Evolutionary conservation across 2,113 vertebrate genomes (phyloP), one percentile per base, ranked within the genome.

Genomic region (Hiodon tergisus): DNA sequence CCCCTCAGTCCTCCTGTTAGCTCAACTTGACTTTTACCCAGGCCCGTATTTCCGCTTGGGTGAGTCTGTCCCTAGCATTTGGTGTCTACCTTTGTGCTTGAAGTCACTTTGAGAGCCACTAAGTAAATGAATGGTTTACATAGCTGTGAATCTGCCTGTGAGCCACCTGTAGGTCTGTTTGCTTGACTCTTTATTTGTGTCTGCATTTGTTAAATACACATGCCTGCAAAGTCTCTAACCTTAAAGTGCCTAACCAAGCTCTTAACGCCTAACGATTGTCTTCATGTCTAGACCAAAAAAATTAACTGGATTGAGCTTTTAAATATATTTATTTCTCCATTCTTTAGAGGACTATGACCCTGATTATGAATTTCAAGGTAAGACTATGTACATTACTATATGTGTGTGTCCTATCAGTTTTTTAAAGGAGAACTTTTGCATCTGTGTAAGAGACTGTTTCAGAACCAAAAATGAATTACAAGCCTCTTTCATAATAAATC

Each of bases 1-100:
- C 62, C 82, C 75, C 69, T 75, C 81, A 88, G 79, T 83, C 74
- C 57, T 87, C 80, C 84, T 90, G 80, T 81, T 89, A 47, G 87
- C 86, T 76, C 88, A 89, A 82, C 85, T 82, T 72, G 62, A 67
- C 7, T 87, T 77, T 78, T 54, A 54, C 67, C 5, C 58, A 16
- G 31, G 50, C 50, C 74, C 50, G 48, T 67, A 10, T 65, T 48
- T 67, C 53, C 63, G 13, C 31, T 47, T 82, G 76, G 84, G 89
- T 90, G 84, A 89, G 88, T 88, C 83, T 54, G 71, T 47, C 5
- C 50, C 7, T 16, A 11, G 46, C 48, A n/a, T 77, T 77, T 59
- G 71, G 61, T 73, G 72, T 78, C 58, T 72, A 70, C 66, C 46
- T 51, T 31, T 31, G 31, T 31, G 31, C 31, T 31, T 31, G 31